A percentile compares a stretch with the other conserved stretches of the same genome.
Evolutionary conservation across 2,113 vertebrate species (phyloP).

Genomic region (Scolopax mira): DNA sequence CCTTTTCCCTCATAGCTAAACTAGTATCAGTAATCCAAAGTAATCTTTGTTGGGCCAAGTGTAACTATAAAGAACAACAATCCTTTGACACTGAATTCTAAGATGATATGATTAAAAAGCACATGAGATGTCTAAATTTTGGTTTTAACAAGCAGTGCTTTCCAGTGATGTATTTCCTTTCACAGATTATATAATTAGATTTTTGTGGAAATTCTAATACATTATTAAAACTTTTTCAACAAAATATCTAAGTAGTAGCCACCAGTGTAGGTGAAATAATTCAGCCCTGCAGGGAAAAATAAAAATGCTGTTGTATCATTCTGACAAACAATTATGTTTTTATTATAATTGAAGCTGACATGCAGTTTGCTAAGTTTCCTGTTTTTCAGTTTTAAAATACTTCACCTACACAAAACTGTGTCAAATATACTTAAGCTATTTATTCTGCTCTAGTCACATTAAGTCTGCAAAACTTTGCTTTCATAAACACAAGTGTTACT

Average conservation of each 20-base stretch:
- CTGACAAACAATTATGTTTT: not conserved
- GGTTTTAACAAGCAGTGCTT: not conserved
- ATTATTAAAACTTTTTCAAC: not conserved
- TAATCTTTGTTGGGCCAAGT: not conserved
- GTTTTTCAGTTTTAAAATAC: conserved; percentile 23
- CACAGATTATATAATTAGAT: not conserved
- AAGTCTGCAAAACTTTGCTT: not conserved
- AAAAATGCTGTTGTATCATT: not conserved
- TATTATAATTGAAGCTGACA: conserved; percentile 35
- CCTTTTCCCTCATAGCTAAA: not conserved
- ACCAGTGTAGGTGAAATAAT: conserved; percentile 6
- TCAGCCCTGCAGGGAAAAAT: conserved; percentile 17
- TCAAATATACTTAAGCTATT: not conserved
- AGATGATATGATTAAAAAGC: not conserved
- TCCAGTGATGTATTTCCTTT: not conserved
- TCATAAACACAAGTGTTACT: not conserved
- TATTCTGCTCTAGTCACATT: not conserved
- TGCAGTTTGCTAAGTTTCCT: conserved; percentile 25
- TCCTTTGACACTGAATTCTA: not conserved
- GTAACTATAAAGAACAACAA: not conserved
- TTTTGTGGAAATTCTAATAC: not conserved
- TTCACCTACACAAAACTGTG: conserved; percentile 22
- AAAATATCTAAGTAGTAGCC: not conserved
- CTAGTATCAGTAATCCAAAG: not conserved
- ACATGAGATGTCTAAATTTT: not conserved